phyloP scores from a whole-genome alignment of 2,113 vertebrate species.

The Myrmecophaga tridactyla region DNA sequence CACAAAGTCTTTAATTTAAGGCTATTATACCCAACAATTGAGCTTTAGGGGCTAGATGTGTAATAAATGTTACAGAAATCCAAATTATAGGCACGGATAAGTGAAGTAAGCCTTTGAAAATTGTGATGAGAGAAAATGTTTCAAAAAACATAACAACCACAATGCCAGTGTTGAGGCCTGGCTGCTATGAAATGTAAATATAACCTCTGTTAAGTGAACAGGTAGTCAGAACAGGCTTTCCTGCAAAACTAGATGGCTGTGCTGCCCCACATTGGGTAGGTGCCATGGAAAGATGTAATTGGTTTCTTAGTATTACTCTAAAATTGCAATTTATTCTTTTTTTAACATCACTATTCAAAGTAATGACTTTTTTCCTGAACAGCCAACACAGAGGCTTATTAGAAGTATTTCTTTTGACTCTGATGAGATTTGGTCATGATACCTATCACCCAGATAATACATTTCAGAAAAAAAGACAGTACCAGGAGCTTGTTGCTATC shows the following conservation, averaged over 20 bases:
- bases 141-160: not conserved
- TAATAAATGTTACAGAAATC: not conserved
- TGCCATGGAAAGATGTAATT: not conserved
- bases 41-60: not conserved
- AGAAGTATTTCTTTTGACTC: slow-evolving; percentile 12
- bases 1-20: not conserved
- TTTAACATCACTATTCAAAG: not conserved
- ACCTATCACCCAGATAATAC: not conserved
- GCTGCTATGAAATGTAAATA: not conserved
- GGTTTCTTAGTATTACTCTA: not conserved
- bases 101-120: slow-evolving; percentile 1
- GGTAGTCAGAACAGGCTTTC: not conserved
- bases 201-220: not conserved
- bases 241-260: not conserved
- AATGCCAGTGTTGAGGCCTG: not conserved
- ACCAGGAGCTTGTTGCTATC: not conserved
- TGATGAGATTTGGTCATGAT: not conserved
- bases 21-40: not conserved
- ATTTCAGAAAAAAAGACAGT: not conserved
- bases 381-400: not conserved
- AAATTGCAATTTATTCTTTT: not conserved
- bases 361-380: not conserved
- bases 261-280: not conserved
- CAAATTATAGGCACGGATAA: not conserved
- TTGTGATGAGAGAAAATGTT: not conserved